Evolutionary conservation across 2,797 vertebrate genomes (phyloP).

Genomic region (Erethizon dorsatum): DNA sequence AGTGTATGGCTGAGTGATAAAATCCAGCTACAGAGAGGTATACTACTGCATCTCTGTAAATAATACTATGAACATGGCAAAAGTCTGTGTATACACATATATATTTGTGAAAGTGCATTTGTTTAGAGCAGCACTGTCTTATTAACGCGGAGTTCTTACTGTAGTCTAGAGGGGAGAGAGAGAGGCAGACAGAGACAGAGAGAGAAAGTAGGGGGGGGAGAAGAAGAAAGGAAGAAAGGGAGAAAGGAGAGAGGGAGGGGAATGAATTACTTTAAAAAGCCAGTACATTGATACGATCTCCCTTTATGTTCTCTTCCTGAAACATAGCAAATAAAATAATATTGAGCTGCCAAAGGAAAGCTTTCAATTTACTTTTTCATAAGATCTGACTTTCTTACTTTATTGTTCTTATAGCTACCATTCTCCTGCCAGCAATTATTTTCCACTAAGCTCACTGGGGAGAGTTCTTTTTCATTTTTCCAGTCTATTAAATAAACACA

Average conservation of each 20-base stretch:
- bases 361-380: not conserved
- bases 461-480: slow-evolving; percentile 17
- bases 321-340: not conserved
- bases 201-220: not conserved
- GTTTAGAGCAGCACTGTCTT: not conserved
- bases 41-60: not conserved
- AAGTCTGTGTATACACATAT: too few species aligned
- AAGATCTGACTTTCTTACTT: not conserved
- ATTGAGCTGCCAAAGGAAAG: not conserved
- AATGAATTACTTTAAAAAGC: not conserved
- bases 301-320: not conserved
- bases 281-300: not conserved
- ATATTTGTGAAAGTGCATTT: not conserved
- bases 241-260: too few species aligned
- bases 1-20: not conserved
- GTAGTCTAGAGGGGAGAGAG: not conserved
- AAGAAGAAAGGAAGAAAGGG: too few species aligned
- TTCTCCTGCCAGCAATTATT: not conserved
- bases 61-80: not conserved
- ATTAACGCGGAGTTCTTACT: not conserved
- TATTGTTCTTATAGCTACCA: not conserved
- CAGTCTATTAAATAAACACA: slow-evolving; percentile 7
- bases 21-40: not conserved
- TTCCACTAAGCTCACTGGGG: not conserved
- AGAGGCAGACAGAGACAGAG: not conserved